Percentiles rank a stretch among this genome's conserved stretches.
Evolutionary conservation across 2,113 vertebrate species (phyloP).

Genomic region (Parotia lawesii): DNA sequence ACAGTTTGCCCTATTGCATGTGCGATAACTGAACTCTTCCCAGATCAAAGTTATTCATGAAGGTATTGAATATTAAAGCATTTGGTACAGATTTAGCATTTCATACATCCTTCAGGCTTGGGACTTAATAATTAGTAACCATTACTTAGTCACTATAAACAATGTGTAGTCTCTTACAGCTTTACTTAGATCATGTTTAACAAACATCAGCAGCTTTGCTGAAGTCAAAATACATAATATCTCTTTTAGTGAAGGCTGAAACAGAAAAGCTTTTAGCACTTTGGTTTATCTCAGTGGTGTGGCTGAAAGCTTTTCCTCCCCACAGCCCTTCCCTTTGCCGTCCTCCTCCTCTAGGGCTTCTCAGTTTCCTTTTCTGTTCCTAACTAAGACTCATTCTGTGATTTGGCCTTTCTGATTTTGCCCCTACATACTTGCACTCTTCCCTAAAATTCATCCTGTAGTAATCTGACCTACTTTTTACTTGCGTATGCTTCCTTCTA

Average conservation of each 20-base stretch:
- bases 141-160: not conserved
- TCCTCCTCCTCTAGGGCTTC: not conserved
- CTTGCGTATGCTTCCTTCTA: conserved; percentile 21
- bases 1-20: not conserved
- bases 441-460: conserved; percentile 23
- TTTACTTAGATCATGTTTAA: not conserved
- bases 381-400: not conserved
- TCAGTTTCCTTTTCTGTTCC: not conserved
- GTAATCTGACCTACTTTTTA: conserved; percentile 44
- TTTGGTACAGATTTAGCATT: not conserved
- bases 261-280: not conserved
- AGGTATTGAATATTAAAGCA: not conserved
- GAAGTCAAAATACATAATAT: not conserved
- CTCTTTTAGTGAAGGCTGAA: not conserved
- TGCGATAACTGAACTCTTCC: not conserved
- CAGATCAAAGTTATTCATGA: not conserved
- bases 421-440: not conserved
- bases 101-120: not conserved
- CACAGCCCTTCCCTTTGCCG: fast-evolving
- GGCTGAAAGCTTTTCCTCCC: not conserved
- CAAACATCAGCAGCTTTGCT: not conserved
- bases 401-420: conserved; percentile 21
- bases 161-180: not conserved
- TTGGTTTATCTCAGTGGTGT: not conserved
- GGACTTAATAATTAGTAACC: not conserved